Base-by-base conservation (phyloP, 2,888 invertebrate genomes). In the Diploptera punctata region DNA sequence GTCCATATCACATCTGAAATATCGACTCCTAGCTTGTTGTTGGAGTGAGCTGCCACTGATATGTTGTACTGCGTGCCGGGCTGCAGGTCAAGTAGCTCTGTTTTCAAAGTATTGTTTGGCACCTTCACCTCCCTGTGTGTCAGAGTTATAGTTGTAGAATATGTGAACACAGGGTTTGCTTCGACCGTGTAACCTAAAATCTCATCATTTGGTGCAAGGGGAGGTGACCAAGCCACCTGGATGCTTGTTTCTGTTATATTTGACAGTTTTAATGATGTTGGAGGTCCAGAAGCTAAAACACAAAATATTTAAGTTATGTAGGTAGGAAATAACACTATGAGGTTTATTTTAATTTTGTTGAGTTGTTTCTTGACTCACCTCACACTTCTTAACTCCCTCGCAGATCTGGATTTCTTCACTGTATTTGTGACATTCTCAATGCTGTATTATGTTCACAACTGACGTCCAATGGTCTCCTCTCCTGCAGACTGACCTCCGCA, bases 61-160 rank as follows among this genome's bases (percentile, higher is more conserved):
- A 96, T 85, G 76, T 91, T 90, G 80, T 95, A 96, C 71, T 85
- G 84, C 0, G 93, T 91, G 0, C 93, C 94, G 0, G 95, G 91
- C 75, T 91, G 88, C 2, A 96, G 81, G 33, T 82, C 81, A 70
- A 82, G 82, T 4, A 86, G 75, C 57, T 79, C 78, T 10, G 82
- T 81, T 49, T 72, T 79, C 24, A 80, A 81, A 0, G 83, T 79
- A 38, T 73, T 73, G 69, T 81, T 83, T 9, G 81, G 81, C 74
- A 81, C 77, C 1, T 68, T 75, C 77, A 77, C 78, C 26, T 75
- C 75, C 71, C 76, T 77, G 43, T 79, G 80, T 26, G 78, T 77
- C 26, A 76, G 74, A 68, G 76, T 77, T 2, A 76, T 77, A 44
- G 62, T 71, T 1, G 82, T 78, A 54, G 79, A 78, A 0, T 3